phyloP scores from a whole-genome alignment of 2,113 vertebrate genomes.

The Sapajus apella region DNA sequence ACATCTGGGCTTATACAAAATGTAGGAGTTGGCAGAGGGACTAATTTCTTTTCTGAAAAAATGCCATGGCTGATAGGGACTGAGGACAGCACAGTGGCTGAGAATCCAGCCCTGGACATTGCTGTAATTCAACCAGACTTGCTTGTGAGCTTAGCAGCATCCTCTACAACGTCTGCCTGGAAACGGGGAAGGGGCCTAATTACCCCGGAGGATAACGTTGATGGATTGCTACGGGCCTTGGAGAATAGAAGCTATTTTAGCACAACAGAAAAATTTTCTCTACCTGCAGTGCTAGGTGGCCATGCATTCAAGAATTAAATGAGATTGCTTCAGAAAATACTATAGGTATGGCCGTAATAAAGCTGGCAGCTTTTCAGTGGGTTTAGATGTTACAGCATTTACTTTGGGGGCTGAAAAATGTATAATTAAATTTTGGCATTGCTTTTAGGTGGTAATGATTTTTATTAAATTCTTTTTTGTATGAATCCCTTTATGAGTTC shows the following conservation, averaged over 20 bases:
- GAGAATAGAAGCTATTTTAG: conserved; percentile 62
- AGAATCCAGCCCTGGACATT: neutral
- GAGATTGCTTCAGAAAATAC: conserved; percentile 41
- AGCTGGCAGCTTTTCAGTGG: conserved; percentile 8
- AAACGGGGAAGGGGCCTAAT: neutral
- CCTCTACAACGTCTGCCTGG: neutral
- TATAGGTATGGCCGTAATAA: neutral
- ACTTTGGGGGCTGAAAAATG: conserved; percentile 57
- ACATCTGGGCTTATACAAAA: conserved; percentile 82
- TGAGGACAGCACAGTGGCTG: neutral
- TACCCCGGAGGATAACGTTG: neutral
- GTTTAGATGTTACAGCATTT: conserved; percentile 47
- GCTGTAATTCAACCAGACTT: neutral
- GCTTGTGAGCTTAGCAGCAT: neutral
- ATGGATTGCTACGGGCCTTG: conserved; percentile 10
- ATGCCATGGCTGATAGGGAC: conserved; percentile 44
- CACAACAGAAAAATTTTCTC: neutral
- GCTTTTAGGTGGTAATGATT: conserved; percentile 68
- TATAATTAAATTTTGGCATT: conserved; percentile 72
- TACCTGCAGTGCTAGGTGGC: conserved; percentile 48
- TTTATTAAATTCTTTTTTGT: conserved; percentile 73
- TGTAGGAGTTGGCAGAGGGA: conserved; percentile 74
- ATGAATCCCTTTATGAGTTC: conserved; percentile 69
- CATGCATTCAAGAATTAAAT: conserved; percentile 58
- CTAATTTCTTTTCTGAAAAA: conserved; percentile 76